Evolutionary conservation across 2,888 invertebrate species (phyloP), one percentile per base, ranked within the genome.

Genomic region (Ischnura elegans): DNA sequence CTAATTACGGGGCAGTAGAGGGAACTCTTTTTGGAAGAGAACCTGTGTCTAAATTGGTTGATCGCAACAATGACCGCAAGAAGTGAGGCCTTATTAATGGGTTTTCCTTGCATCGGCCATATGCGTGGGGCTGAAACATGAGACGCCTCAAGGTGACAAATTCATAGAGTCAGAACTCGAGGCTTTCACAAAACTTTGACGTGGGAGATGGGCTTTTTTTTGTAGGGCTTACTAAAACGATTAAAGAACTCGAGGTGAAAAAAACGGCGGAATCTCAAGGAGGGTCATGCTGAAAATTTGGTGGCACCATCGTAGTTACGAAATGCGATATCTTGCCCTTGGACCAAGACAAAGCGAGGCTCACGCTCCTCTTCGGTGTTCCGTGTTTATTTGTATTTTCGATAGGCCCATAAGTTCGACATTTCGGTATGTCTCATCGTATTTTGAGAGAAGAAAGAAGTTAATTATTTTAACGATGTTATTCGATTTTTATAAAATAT

Each of bases 151-250:
- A 76, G 76, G 76, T 25, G 76, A 76, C 76, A 29, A 76, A 76
- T 76, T 76, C 76, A 76, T n/a, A 36, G 36, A 25, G 25, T 13
- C 76, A 36, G 36, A 36, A 76, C n/a, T n/a, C 16, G 45, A 66
- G 84, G 76, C 61, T 76, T 76, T 66, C 43, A 90, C 76, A 36
- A 61, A 61, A 76, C 76, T 76, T 13, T n/a, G 76, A 36, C 3
- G 76, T 19, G 36, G 36, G 76, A 76, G 36, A 36, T 13, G 76
- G 36, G n/a, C 2, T 76, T 76, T 76, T n/a, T 76, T 36, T 36
- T 25, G 76, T 5, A n/a, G n/a, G n/a, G 76, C 76, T 76, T 29
- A 36, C 76, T 36, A 76, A 76, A 36, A 36, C 76, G 10, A 36
- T 6, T 51, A 76, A 36, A 76, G 25, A 76, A 76, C 16, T n/a